phyloP scores from a whole-genome alignment of 2,888 invertebrate species.

The Parasteatoda lunata region DNA sequence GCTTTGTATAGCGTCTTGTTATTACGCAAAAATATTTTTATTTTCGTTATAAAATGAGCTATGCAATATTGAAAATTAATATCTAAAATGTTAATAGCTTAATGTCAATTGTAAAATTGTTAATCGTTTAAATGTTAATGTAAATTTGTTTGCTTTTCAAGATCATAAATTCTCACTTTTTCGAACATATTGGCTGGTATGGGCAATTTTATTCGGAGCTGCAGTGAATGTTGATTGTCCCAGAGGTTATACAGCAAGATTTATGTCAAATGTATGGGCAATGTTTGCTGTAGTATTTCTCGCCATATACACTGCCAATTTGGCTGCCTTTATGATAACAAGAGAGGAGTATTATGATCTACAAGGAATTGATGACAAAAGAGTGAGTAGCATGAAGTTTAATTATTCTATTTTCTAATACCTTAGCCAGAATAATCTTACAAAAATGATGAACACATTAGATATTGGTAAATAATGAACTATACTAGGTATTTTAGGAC shows the following conservation, averaged over 20 bases:
- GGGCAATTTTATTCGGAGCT: conserved; percentile 98
- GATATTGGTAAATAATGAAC: no score
- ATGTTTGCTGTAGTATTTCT: conserved; percentile 99
- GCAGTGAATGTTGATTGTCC: conserved; percentile 98
- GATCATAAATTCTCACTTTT: conserved; percentile 88
- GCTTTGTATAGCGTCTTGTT: no score
- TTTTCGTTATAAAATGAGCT: no score
- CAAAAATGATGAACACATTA: no score
- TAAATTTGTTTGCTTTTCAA: conserved; percentile 11
- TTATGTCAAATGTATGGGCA: conserved; percentile 98
- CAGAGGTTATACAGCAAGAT: conserved; percentile 89
- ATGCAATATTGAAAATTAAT: no score
- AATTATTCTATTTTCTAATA: no score
- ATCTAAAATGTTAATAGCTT: no score
- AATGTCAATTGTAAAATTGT: no score
- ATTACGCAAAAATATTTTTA: no score
- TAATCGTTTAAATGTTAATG: no score
- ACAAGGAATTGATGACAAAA: conserved; percentile 86
- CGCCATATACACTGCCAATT: conserved; percentile 99
- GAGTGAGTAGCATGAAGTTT: conserved; percentile 71
- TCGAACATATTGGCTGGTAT: conserved; percentile 98
- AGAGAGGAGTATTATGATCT: conserved; percentile 95
- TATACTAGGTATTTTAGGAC: no score
- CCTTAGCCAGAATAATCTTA: no score
- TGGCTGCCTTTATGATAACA: conserved; percentile 99